Conservation (phyloP, 2,888 invertebrate genomes). For the Pollenia griseotomentosa region DNA sequence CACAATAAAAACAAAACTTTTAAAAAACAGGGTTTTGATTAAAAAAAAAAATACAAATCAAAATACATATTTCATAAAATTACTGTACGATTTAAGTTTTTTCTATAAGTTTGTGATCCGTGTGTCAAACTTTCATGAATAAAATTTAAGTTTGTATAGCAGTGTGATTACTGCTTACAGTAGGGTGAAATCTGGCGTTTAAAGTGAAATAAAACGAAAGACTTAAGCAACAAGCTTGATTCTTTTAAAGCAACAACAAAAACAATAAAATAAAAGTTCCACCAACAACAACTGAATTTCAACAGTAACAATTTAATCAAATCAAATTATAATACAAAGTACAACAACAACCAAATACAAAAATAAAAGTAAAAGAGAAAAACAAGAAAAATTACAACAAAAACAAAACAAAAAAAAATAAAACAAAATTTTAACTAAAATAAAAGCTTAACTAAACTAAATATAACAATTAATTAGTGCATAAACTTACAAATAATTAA, state of each 20-base stretch:
- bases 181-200: constrained; percentile 13
- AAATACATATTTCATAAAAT: too few relatives aligned
- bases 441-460: constrained; percentile 65
- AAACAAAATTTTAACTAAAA: constrained; percentile 49
- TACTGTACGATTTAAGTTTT: too few relatives aligned
- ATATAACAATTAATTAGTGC: constrained; percentile 81
- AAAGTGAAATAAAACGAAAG: constrained; percentile 62
- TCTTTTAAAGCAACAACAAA: constrained; percentile 54
- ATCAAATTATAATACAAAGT: constrained; percentile 49
- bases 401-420: constrained; percentile 1
- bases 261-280: constrained; percentile 33
- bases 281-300: constrained; percentile 58
- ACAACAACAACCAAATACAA: constrained; percentile 14
- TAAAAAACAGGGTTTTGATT: too few relatives aligned
- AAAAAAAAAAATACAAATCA: too few relatives aligned
- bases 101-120: too few relatives aligned
- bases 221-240: constrained; percentile 68
- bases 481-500: constrained; percentile 81
- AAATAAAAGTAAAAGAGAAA: constrained; percentile 53
- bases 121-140: too few relatives aligned
- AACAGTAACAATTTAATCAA: constrained; percentile 62
- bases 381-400: constrained; percentile 35
- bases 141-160: too few relatives aligned
- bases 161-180: background rate
- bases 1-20: too few relatives aligned